Conservation (phyloP, 1,140 invertebrate species). For the Chionoecetes opilio region DNA sequence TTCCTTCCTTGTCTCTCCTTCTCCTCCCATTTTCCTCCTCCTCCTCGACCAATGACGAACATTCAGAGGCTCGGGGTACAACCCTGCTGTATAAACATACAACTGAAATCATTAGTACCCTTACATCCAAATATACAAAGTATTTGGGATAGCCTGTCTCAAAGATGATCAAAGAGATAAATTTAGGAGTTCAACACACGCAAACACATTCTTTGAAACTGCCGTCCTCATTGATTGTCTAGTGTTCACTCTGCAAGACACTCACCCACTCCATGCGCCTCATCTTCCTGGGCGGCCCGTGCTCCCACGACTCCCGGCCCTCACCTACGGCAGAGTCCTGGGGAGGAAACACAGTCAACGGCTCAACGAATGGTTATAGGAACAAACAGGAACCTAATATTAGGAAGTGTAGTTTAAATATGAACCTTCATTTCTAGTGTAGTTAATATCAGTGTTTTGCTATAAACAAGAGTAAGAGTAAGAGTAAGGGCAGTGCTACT, state of each 20-base stretch:
- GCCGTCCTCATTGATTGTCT: background rate
- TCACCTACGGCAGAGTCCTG: slow-evolving; percentile 60
- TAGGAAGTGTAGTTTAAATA: no score
- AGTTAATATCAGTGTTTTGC: no score
- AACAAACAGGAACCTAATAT: no score
- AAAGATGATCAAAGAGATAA: slow-evolving; percentile 29
- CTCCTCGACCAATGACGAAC: background rate
- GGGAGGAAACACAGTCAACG: background rate
- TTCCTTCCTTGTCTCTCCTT: background rate
- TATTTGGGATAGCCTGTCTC: background rate
- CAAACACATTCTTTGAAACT: background rate
- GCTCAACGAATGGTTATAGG: background rate
- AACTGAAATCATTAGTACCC: slow-evolving; percentile 37
- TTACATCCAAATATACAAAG: background rate
- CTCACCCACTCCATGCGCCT: slow-evolving; percentile 69
- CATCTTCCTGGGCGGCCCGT: slow-evolving; percentile 63
- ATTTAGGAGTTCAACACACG: slow-evolving; percentile 4
- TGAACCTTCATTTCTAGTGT: no score
- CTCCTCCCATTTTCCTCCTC: slow-evolving; percentile 16
- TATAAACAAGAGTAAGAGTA: no score
- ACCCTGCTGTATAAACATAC: slow-evolving; percentile 2
- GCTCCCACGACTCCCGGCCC: slow-evolving; percentile 39
- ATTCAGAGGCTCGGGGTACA: slow-evolving; percentile 8
- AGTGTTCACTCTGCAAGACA: background rate
- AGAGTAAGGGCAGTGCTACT: no score